Conservation (phyloP, 2,113 vertebrate genomes). For the Tachuris rubrigastra region DNA sequence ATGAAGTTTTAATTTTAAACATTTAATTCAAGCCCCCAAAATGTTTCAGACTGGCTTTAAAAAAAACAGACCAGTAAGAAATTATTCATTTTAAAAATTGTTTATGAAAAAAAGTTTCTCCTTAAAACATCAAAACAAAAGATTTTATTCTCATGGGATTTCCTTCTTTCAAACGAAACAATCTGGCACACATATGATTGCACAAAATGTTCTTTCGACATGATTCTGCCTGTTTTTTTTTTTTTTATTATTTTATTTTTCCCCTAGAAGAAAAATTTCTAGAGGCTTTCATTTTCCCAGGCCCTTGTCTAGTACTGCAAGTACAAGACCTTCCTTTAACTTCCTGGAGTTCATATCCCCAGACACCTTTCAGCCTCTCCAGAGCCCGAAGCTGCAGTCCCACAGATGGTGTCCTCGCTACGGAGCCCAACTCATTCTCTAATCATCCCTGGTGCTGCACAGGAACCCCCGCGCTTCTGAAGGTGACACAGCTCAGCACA, state of each 20-base stretch:
- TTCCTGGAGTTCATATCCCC: neutral
- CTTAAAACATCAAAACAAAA: neutral
- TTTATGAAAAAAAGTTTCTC: neutral
- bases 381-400: neutral
- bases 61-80: neutral
- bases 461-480: neutral
- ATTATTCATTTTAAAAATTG: neutral
- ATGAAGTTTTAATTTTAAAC: neutral
- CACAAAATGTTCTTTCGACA: conserved; percentile 9
- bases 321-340: neutral
- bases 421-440: neutral
- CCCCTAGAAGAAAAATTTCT: neutral
- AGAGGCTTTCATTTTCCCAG: conserved; percentile 3
- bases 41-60: neutral
- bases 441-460: neutral
- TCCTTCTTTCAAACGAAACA: neutral
- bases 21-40: neutral
- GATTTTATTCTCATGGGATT: neutral
- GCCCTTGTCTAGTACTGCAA: neutral
- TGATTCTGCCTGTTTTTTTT: neutral
- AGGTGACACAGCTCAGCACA: conserved; percentile 46
- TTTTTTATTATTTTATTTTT: neutral
- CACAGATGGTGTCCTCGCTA: neutral
- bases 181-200: neutral
- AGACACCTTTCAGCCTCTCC: neutral